Evolutionary conservation across 92 coral and sea anemone species (phyloP), one percentile per base, ranked within the genome.

Genomic region (Epizoanthus ramosus): DNA sequence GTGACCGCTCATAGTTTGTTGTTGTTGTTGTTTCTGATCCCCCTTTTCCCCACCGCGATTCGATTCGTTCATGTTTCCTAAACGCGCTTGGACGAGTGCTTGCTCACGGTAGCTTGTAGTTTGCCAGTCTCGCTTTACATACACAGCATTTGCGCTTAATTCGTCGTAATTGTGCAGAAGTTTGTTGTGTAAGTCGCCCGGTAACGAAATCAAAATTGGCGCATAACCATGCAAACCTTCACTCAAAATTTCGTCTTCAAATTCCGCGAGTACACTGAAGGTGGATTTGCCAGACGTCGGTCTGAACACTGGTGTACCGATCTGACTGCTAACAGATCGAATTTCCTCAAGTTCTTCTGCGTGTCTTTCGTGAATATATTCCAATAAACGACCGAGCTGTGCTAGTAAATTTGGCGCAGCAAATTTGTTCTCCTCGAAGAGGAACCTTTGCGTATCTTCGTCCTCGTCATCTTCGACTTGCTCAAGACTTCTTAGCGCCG

Each of bases 391-490:
- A 1, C 92, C 98, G 45, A 95, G 91, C 58, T 94, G 98, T 5
- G 98, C 98, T 23, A 95, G 91, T 56, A 95, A 86, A 84, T 95
- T 95, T 39, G 98, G 98, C 22, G 98, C 98, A 3, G 98, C 98
- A 68, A 95, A 95, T 75, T 95, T 95, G 69, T 95, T 95, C 64
- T 95, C 98, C 77, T 95, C 98, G 85, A 95, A 95, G 57, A 95
- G 85, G 85, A 95, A 95, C 52, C 98, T 61, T 74, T 95, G 98
- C 8, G 98, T 95, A 73, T 95, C 98, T 79, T 95, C 98, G 17
- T 95, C 98, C 28, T 95, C 98, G 59, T 95, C 98, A 71, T 91
- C 95, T 79, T 93, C 95, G 10, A 93, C 23, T 54, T 91, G 97
- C 45, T 93, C 97, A 53, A 88, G 76, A 76, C 92, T 93, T 74